These are phyloP conservation scores for Onychomys torridus DNA, from an alignment of 2,797 vertebrate genomes.

Conservation along the genomic window DNA sequence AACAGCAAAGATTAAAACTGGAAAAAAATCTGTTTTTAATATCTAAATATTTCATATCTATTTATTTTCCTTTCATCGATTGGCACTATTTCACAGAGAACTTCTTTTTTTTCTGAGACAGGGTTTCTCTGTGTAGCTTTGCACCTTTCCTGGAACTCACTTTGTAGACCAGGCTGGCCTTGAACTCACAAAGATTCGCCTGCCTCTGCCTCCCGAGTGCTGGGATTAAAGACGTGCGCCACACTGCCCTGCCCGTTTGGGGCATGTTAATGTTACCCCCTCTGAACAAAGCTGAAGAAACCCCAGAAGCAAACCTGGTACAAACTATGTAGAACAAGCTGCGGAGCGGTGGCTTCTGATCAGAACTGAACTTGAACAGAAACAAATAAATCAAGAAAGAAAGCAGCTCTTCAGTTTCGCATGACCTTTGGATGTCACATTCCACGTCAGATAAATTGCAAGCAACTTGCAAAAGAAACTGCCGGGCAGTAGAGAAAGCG, in stretches of 20 bases:
- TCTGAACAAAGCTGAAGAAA: constrained; percentile 53
- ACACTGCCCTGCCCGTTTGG: too few relatives aligned
- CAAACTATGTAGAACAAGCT: constrained; percentile 32
- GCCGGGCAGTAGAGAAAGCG: neutral
- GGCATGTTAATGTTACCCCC: neutral
- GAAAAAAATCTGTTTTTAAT: neutral
- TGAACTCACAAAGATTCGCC: too few relatives aligned
- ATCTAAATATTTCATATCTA: neutral
- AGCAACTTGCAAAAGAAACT: constrained; percentile 53
- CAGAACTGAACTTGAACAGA: neutral
- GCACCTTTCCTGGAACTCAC: too few relatives aligned
- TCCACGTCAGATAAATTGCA: constrained; percentile 53
- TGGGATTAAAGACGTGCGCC: too few relatives aligned
- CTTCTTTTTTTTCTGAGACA: too few relatives aligned
- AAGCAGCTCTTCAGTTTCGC: constrained; percentile 21
- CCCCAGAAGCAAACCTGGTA: neutral
- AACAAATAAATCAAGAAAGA: constrained; percentile 48
- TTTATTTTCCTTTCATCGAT: neutral
- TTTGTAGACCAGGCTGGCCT: too few relatives aligned
- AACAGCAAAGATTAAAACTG: neutral
- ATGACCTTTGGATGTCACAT: constrained; percentile 18
- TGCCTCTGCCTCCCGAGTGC: too few relatives aligned
- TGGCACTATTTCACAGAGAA: constrained; percentile 3
- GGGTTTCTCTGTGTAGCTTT: too few relatives aligned
- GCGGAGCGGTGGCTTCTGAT: neutral